Conservation (phyloP, 30 jellyfish, hydroid and myxozoan genomes). For the Clytia hemisphaerica region DNA sequence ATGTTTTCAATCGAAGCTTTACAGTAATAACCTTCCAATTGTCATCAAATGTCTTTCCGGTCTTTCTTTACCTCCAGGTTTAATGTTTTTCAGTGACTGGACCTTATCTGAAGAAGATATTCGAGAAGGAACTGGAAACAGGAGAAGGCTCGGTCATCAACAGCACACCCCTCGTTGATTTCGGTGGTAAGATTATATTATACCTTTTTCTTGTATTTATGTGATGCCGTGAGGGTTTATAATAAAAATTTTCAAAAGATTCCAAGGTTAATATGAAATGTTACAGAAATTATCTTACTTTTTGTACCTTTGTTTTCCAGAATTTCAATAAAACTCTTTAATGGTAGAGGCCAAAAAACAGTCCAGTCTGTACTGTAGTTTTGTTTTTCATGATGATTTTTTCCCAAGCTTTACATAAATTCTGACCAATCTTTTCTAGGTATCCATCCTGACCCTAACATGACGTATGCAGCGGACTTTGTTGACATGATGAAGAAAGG, state of each 20-base stretch:
- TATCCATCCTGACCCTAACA: constrained; percentile 89
- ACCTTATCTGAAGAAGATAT: constrained; percentile 59
- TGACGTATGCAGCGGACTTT: constrained; percentile 93
- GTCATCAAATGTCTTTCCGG: not conserved
- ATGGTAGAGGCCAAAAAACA: no score
- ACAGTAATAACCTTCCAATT: not conserved
- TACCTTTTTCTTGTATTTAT: not conserved
- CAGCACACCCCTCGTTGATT: constrained; percentile 60
- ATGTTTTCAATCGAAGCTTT: no score
- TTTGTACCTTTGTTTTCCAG: not conserved
- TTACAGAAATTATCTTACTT: no score
- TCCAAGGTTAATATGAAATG: no score
- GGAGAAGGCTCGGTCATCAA: constrained; percentile 40
- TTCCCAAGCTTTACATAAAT: not conserved
- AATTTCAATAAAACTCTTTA: no score
- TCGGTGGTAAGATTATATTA: constrained; percentile 60
- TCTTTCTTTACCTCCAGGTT: not conserved
- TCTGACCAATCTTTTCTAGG: constrained; percentile 25
- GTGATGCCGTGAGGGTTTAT: no score
- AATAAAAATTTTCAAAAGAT: no score
- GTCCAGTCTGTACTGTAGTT: no score
- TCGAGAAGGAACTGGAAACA: constrained; percentile 60
- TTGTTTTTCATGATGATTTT: no score
- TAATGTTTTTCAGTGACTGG: constrained; percentile 69
- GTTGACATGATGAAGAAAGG: constrained; percentile 57